Conservation (phyloP, 1,140 invertebrate species). For the Nixonia krombeini region DNA sequence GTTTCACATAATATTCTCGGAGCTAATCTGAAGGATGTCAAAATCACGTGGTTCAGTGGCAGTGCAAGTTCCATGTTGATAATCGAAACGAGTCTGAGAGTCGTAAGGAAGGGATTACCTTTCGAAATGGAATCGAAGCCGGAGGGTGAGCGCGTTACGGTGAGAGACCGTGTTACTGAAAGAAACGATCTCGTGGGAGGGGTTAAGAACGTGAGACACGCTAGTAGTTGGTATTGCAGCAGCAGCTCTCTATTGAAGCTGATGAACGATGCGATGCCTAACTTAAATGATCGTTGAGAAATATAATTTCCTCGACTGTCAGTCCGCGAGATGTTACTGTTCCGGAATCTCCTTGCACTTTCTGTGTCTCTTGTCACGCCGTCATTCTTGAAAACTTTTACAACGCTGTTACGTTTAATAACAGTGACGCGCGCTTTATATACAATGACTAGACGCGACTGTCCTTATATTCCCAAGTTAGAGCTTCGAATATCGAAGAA, state of each 20-base stretch:
- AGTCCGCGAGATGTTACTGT: slow-evolving; percentile 55
- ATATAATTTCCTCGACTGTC: slow-evolving; percentile 68
- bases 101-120: slow-evolving; percentile 40
- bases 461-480: no score
- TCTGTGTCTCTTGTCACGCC: slow-evolving; percentile 13
- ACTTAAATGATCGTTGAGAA: slow-evolving; percentile 68
- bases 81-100: slow-evolving; percentile 41
- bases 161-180: no score
- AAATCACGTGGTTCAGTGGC: slow-evolving; percentile 56
- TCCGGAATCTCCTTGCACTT: slow-evolving; percentile 42
- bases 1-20: slow-evolving; percentile 54
- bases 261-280: slow-evolving; percentile 57
- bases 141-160: no score
- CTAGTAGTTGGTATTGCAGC: slow-evolving; percentile 28
- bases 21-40: slow-evolving; percentile 57
- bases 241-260: slow-evolving; percentile 31
- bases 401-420: slow-evolving; percentile 34
- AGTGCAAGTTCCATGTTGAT: slow-evolving; percentile 34
- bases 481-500: no score
- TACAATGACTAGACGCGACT: no score
- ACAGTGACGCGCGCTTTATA: slow-evolving; percentile 13
- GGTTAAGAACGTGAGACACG: slow-evolving; percentile 20
- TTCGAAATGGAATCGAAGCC: slow-evolving; percentile 27
- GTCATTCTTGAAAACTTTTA: slow-evolving; percentile 30
- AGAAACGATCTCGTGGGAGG: neutral